Evolutionary conservation across 2,113 vertebrate genomes (phyloP).

Genomic region (Poeciliopsis occidentalis): DNA sequence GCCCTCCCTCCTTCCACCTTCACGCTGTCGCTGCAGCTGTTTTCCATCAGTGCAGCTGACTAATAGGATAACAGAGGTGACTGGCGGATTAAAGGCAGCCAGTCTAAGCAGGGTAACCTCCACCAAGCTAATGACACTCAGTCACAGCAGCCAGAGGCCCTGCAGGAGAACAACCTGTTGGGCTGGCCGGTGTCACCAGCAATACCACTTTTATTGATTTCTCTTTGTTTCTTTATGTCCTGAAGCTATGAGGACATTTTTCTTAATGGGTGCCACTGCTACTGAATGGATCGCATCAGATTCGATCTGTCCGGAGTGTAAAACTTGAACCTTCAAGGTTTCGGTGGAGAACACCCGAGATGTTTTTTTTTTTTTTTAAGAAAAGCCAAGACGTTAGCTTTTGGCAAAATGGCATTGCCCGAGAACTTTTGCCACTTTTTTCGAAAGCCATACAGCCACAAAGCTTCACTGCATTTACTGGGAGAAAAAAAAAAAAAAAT

Average conservation of each 20-base stretch:
- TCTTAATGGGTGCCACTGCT: too few species aligned
- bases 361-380: too few species aligned
- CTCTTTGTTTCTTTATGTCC: neutral
- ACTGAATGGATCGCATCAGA: too few species aligned
- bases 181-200: slow-evolving; percentile 10
- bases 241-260: neutral
- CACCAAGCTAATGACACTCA: slow-evolving; percentile 33
- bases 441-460: too few species aligned
- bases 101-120: slow-evolving; percentile 26
- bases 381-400: too few species aligned
- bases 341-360: too few species aligned
- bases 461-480: too few species aligned
- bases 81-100: slow-evolving; percentile 32
- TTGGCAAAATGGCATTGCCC: too few species aligned
- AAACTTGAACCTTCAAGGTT: too few species aligned
- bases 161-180: slow-evolving; percentile 30
- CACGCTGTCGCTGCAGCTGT: slow-evolving; percentile 19
- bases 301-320: too few species aligned
- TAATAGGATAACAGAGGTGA: slow-evolving; percentile 56
- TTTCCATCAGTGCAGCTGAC: slow-evolving; percentile 3
- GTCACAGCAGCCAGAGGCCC: slow-evolving; percentile 37
- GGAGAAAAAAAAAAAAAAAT: too few species aligned
- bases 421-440: too few species aligned
- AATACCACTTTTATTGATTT: neutral
- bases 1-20: neutral